Conservation (phyloP, 1,140 invertebrate species). For the Drosophila pectinifera region DNA sequence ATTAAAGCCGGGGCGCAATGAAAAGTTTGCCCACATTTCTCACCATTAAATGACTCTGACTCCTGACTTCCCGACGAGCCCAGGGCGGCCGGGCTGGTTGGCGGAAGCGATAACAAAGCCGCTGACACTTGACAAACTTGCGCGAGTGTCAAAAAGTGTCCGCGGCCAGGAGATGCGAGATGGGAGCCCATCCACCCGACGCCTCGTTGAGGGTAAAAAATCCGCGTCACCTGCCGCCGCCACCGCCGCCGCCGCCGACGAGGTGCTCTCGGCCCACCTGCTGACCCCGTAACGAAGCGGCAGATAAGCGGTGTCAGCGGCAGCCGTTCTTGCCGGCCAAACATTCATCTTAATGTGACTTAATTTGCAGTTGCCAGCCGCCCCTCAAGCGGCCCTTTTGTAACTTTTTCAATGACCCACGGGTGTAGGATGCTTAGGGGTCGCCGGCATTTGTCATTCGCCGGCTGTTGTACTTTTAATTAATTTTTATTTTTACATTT, state of each 20-base stretch:
- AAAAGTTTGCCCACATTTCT: constrained; percentile 77
- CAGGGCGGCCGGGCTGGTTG: constrained; percentile 57
- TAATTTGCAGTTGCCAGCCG: constrained; percentile 54
- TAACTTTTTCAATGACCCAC: constrained; percentile 13
- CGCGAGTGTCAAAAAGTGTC: constrained; percentile 54
- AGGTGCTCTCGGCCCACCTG: constrained; percentile 46
- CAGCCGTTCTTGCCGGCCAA: constrained; percentile 33
- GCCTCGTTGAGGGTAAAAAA: constrained; percentile 10
- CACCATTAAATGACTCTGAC: constrained; percentile 65
- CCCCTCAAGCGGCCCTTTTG: constrained; percentile 3
- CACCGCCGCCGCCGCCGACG: constrained; percentile 38
- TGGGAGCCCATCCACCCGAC: not conserved
- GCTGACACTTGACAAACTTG: constrained; percentile 83
- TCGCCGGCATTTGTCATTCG: constrained; percentile 59
- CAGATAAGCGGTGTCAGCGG: constrained; percentile 57
- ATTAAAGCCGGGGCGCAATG: constrained; percentile 44
- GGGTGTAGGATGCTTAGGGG: constrained; percentile 34
- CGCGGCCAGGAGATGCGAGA: constrained; percentile 12
- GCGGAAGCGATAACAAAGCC: constrained; percentile 82
- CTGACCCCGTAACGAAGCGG: constrained; percentile 41
- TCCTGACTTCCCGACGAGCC: constrained; percentile 35
- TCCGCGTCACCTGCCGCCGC: constrained; percentile 35
- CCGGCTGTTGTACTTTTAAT: constrained; percentile 69
- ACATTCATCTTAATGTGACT: constrained; percentile 65
- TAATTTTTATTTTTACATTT: constrained; percentile 58